Conservation (phyloP, 2,113 vertebrate species). For the Glareola pratincola region DNA sequence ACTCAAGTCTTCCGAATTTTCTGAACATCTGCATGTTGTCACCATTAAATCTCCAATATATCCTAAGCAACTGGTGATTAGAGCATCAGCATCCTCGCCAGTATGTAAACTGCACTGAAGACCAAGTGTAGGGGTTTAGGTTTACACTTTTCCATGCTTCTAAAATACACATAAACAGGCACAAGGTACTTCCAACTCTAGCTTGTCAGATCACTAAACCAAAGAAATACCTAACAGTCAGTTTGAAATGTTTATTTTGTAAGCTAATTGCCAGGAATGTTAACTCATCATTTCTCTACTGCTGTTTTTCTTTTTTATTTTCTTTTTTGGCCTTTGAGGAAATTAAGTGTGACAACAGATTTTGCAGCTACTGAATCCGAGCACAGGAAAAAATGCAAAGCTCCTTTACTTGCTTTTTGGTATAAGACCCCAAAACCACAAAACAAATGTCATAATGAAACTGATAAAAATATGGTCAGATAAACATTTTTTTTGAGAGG, state of each 20-base stretch:
- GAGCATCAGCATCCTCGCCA: neutral
- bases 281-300: neutral
- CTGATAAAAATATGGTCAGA: neutral
- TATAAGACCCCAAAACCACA: neutral
- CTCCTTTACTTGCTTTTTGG: neutral
- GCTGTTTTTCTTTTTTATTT: neutral
- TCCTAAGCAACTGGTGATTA: neutral
- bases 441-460: neutral
- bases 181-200: neutral
- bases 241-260: neutral
- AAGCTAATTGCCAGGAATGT: neutral
- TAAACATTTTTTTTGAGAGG: neutral
- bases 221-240: neutral
- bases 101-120: neutral
- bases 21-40: neutral
- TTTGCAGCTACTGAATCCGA: neutral
- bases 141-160: neutral
- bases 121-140: accelerated
- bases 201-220: neutral
- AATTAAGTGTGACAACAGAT: neutral
- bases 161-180: neutral
- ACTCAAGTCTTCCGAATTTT: neutral
- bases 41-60: neutral
- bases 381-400: neutral
- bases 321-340: neutral